These are phyloP conservation scores for Taenioides sp. DNA, from an alignment of 2,797 vertebrate species.

Conservation along the genomic window DNA sequence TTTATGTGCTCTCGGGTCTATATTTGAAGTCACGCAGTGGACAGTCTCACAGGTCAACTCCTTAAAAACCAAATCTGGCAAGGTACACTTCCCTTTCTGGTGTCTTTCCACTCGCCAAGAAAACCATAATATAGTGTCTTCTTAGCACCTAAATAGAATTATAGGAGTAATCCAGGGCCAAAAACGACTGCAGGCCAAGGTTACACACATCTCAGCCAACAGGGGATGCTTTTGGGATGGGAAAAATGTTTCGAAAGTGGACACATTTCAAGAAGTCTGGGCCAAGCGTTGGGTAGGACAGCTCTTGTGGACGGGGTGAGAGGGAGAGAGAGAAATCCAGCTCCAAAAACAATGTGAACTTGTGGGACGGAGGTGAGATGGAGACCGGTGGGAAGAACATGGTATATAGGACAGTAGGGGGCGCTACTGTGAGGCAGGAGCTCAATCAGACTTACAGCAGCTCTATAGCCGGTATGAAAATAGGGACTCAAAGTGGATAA, in stretches of 20 bases:
- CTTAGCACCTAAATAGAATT: conserved; percentile 62
- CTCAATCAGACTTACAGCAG: neutral
- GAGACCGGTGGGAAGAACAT: conserved; percentile 39
- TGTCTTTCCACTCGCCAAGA: conserved; percentile 64
- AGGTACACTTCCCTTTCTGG: conserved; percentile 52
- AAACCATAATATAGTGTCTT: conserved; percentile 59
- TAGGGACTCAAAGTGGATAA: neutral
- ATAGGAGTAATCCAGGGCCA: conserved; percentile 61
- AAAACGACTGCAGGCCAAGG: conserved; percentile 42
- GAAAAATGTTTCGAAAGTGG: conserved; percentile 59
- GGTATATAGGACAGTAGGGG: conserved; percentile 70
- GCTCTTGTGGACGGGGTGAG: conserved; percentile 37
- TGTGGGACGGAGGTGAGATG: conserved; percentile 9
- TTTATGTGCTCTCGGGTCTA: conserved; percentile 44
- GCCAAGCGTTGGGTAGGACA: conserved; percentile 30
- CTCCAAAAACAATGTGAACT: conserved; percentile 33
- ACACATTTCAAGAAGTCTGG: conserved; percentile 49
- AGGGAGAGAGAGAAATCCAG: conserved; percentile 42
- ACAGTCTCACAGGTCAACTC: conserved; percentile 57
- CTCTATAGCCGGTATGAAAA: neutral
- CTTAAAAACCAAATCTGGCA: conserved; percentile 59
- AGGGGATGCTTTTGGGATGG: conserved; percentile 29
- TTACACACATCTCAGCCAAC: conserved; percentile 28
- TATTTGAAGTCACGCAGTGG: conserved; percentile 63
- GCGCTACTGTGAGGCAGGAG: conserved; percentile 70